Conservation (phyloP, 2,797 vertebrate genomes). For the Bucorvus abyssinicus region DNA sequence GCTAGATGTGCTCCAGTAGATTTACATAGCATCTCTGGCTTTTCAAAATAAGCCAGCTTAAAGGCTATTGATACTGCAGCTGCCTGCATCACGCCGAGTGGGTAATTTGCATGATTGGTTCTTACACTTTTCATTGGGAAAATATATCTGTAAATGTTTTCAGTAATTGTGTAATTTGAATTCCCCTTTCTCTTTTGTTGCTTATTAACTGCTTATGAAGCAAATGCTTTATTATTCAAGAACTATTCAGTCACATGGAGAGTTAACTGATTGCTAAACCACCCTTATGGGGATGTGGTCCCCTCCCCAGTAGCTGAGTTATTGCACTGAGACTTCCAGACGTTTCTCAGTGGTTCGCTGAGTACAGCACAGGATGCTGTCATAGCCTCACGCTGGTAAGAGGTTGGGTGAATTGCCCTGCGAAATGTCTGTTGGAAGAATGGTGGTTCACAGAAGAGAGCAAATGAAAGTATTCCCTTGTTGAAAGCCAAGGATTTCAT, state of each 20-base stretch:
- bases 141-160: not conserved
- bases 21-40: conserved; percentile 22
- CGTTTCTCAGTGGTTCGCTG: rapidly evolving
- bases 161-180: not conserved
- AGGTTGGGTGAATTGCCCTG: not conserved
- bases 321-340: not conserved
- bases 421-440: not conserved
- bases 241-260: not conserved
- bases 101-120: not conserved
- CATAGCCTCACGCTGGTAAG: not conserved
- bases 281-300: not conserved
- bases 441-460: not conserved
- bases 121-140: not conserved
- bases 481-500: not conserved
- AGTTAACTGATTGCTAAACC: not conserved
- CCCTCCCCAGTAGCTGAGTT: not conserved
- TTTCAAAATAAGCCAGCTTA: not conserved
- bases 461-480: not conserved
- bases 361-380: not conserved
- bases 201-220: not conserved
- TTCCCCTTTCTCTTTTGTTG: not conserved
- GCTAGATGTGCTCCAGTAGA: not conserved
- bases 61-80: conserved; percentile 3
- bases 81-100: not conserved
- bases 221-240: not conserved